Conservation (phyloP, 1,140 invertebrate genomes). For the Macrocentrus cingulum region DNA sequence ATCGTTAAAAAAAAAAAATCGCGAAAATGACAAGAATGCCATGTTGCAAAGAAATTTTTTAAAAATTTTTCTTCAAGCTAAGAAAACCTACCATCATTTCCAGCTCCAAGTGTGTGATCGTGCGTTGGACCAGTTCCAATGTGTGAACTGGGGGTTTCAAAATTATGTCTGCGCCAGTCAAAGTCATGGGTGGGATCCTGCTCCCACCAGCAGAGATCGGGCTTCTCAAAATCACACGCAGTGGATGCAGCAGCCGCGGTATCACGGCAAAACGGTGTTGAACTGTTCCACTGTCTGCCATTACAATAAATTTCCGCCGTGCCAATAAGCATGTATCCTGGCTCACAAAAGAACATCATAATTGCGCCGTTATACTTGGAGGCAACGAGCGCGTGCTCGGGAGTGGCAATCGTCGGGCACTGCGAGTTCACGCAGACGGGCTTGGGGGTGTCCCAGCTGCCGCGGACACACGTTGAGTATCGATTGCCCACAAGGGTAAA, state of each 20-base stretch:
- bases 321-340: slow-evolving; percentile 63
- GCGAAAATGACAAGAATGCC: no score
- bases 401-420: slow-evolving; percentile 39
- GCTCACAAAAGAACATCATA: slow-evolving; percentile 66
- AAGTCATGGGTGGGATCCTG: slow-evolving; percentile 75
- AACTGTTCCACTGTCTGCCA: slow-evolving; percentile 65
- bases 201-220: slow-evolving; percentile 72
- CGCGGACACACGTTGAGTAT: slow-evolving; percentile 63
- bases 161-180: slow-evolving; percentile 71
- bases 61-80: no score
- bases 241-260: slow-evolving; percentile 45
- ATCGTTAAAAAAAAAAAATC: no score
- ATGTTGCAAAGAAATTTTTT: no score
- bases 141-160: slow-evolving; percentile 67
- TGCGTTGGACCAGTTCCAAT: slow-evolving; percentile 71
- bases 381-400: slow-evolving; percentile 60
- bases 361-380: slow-evolving; percentile 60
- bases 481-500: slow-evolving; percentile 66
- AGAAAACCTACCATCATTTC: slow-evolving; percentile 58
- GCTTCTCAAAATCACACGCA: slow-evolving; percentile 72
- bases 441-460: slow-evolving; percentile 62
- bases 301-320: slow-evolving; percentile 65
- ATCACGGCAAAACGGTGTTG: slow-evolving; percentile 63
- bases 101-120: slow-evolving; percentile 73
- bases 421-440: slow-evolving; percentile 64